Percentiles rank a stretch among this genome's conserved stretches.
Conservation (phyloP, 2,797 vertebrate genomes). For the Peromyscus aztecus region DNA sequence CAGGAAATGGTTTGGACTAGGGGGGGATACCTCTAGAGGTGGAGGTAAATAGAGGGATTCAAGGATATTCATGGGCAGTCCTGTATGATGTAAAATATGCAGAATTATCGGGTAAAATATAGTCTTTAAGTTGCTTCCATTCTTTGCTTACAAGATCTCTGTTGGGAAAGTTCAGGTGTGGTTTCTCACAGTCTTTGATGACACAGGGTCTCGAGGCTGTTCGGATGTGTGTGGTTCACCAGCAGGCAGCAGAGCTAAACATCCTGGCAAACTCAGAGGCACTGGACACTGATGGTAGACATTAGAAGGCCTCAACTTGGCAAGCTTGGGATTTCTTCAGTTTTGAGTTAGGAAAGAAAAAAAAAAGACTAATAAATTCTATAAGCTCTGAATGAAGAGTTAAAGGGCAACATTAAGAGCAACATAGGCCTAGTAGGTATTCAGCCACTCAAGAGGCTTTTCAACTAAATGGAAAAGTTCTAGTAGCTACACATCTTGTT, state of each 20-base stretch:
- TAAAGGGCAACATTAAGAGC: slow-evolving; percentile 39
- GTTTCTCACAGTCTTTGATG: not conserved
- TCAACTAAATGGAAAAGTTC: slow-evolving; percentile 25
- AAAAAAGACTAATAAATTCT: not conserved
- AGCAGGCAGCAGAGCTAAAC: not conserved
- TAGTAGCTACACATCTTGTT: not conserved
- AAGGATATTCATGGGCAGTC: not conserved
- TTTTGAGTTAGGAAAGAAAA: slow-evolving; percentile 28
- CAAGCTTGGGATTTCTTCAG: not conserved
- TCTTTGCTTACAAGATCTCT: not conserved
- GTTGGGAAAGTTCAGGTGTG: not conserved
- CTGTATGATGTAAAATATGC: not conserved
- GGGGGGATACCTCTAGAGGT: not conserved
- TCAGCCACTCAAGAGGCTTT: slow-evolving; percentile 9
- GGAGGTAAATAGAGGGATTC: not conserved
- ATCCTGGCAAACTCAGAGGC: not conserved
- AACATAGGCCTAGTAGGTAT: not conserved
- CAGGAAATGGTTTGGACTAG: not conserved
- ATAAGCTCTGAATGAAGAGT: not conserved
- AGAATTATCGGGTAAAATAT: not conserved
- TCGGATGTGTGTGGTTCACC: not conserved
- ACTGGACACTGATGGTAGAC: not conserved
- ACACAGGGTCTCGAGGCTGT: not conserved
- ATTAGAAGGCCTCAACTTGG: not conserved
- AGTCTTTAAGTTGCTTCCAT: not conserved